Evolutionary conservation across 2,797 vertebrate genomes (phyloP).

Genomic region (Eulemur coronatus): DNA sequence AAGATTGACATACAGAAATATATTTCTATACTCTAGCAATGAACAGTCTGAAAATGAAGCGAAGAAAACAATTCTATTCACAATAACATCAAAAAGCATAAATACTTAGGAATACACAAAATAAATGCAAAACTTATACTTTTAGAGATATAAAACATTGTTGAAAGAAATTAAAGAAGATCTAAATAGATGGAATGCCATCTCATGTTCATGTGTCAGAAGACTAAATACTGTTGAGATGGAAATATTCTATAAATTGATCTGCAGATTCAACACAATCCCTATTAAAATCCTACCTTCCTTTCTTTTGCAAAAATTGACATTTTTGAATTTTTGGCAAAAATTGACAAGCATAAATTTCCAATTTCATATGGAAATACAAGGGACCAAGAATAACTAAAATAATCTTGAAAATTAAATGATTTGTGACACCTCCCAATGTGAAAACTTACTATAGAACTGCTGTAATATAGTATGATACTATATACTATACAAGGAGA

Average conservation of each 20-base stretch:
- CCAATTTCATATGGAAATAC: neutral
- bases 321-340: neutral
- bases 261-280: neutral
- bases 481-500: neutral
- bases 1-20: neutral
- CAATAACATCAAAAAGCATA: neutral
- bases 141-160: neutral
- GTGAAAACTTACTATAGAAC: slow-evolving; percentile 2
- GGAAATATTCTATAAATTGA: neutral
- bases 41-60: neutral
- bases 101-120: neutral
- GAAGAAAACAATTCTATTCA: neutral
- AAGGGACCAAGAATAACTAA: slow-evolving; percentile 9
- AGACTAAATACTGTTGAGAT: neutral
- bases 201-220: neutral
- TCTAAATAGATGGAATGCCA: neutral
- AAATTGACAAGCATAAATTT: slow-evolving; percentile 3
- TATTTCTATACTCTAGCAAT: neutral
- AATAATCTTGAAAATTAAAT: neutral
- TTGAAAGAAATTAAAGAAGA: slow-evolving; percentile 20
- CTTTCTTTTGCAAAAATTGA: neutral
- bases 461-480: neutral
- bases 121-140: neutral
- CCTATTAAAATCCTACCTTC: neutral
- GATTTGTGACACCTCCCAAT: neutral